These are phyloP conservation scores for Lipophrys pholis DNA, from an alignment of 2,113 vertebrate species.

Conservation along the genomic window DNA sequence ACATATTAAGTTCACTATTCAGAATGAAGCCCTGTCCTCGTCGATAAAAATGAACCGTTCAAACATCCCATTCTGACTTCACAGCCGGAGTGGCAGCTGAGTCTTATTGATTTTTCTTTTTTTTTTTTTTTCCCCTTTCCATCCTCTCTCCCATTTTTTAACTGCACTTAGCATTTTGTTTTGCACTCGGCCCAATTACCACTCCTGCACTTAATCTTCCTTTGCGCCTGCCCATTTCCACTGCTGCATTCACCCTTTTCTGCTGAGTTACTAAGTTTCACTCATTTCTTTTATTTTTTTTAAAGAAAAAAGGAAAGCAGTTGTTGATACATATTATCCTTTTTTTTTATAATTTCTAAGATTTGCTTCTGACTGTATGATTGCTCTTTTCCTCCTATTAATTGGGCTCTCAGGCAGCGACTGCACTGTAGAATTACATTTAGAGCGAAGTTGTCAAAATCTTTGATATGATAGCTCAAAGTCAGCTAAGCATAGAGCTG, in stretches of 20 bases:
- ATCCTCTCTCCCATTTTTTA: conserved; percentile 14
- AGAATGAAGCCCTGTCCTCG: conserved; percentile 11
- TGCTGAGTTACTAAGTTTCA: neutral
- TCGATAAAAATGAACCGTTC: conserved; percentile 10
- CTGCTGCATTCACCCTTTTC: no score
- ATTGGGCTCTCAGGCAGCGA: conserved; percentile 61
- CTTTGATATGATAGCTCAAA: conserved; percentile 67
- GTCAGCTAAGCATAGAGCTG: conserved; percentile 70
- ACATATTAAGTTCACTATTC: conserved; percentile 1
- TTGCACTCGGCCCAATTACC: neutral
- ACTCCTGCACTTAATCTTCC: neutral
- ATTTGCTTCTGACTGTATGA: conserved; percentile 11
- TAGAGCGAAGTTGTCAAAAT: conserved; percentile 71
- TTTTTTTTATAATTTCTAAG: neutral
- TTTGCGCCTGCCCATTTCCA: no score
- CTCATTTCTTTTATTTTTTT: neutral
- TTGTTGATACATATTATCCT: neutral
- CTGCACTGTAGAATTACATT: conserved; percentile 46
- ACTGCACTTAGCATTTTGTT: conserved; percentile 9
- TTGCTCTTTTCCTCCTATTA: conserved; percentile 42
- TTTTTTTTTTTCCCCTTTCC: neutral
- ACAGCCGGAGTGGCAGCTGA: conserved; percentile 5
- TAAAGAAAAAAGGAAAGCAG: neutral
- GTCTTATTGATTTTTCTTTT: conserved; percentile 8
- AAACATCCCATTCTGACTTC: conserved; percentile 1